Base-by-base conservation (phyloP, 23 tunicate species). In the Phallusia fumigata region DNA sequence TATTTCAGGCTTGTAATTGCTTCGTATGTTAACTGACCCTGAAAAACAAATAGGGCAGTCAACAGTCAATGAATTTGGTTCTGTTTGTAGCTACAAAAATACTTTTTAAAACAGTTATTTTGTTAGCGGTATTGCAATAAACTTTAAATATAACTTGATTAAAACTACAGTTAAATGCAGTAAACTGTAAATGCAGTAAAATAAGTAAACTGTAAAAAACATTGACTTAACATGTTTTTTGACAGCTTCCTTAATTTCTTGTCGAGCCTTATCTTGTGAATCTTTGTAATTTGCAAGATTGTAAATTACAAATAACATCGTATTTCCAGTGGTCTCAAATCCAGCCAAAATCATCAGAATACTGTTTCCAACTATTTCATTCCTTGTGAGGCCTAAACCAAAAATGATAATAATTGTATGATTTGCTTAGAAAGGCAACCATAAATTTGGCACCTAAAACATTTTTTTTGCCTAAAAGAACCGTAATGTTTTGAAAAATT, bases 331-430 rank as follows among this genome's bases (percentile, higher is more conserved):
- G 35, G 92, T 93, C 47, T 93, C 98, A 49, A 75, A 93, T 16
- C 98, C 98, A 40, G 98, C 98, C 24, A 84, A 36, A 32, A 93
- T 78, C 93, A 93, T 88, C 53, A 93, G 65, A 83, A 88, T 79
- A 22, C 85, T 53, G 75, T 93, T 93, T 33, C 90, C 90, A 47
- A 88, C 69, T 33, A 93, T 86, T 81, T 93, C 98, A 19, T 50
- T 52, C 18, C 85, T 35, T 19, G 93, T 93, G 78, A 93, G 32
- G 33, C 98, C 97, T 92, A n/a, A n/a, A n/a, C n/a, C n/a, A 10
- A 40, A 40, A 40, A 40, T 40, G 10, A 3, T 5, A 3, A 10
- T 40, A 3, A 40, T 10, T 40, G 47, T 40, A 40, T 3, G 10
- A 40, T 40, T 40, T 40, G 10, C 10, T n/a, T n/a, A n/a, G n/a